Evolutionary conservation across 2,113 vertebrate genomes (phyloP), one percentile per base, ranked within the genome.

Genomic region (Cranoglanis bouderius): DNA sequence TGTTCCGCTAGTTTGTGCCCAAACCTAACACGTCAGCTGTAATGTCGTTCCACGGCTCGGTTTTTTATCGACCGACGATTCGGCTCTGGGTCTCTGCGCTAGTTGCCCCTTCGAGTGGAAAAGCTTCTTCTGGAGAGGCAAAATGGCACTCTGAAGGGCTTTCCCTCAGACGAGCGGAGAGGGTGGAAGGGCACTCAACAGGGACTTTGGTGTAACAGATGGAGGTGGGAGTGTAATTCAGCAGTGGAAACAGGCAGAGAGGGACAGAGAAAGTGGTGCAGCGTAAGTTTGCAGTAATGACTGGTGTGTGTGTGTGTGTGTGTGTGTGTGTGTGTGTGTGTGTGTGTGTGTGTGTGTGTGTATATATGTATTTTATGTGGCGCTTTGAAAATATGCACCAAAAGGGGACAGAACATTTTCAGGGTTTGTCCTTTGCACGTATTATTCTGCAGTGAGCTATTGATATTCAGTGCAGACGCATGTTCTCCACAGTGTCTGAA

Each of bases 51-150:
- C 57, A 84, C 57, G 72, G 87, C 53, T 89, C 89, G 80, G 86
- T 49, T 89, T 91, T 92, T 94, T 92, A 94, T 93, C 90, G 90
- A 82, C 46, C 87, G 85, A 91, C 92, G 90, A 92, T 93, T 93
- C 88, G 85, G 85, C 85, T 91, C 90, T 86, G 81, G 40, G 80
- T 87, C 89, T 88, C 84, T 53, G 55, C 85, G 83, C 85, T 75
- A 86, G 80, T 88, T 91, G 88, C 88, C 85, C 89, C 82, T 87
- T 93, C 74, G 90, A 94, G 90, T 92, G 90, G 89, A 93, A 92
- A 92, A 86, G 80, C 91, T 89, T 78, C 89, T 38, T n/a, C 84
- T 70, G 84, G 80, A 92, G 89, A 92, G 77, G 72, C 55, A 78
- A 90, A 93, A 90, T 91, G 63, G 92, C 80, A 90, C 89, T 81